These are phyloP conservation scores for Lontra canadensis DNA, from an alignment of 2,113 vertebrate species.

Conservation along the genomic window DNA sequence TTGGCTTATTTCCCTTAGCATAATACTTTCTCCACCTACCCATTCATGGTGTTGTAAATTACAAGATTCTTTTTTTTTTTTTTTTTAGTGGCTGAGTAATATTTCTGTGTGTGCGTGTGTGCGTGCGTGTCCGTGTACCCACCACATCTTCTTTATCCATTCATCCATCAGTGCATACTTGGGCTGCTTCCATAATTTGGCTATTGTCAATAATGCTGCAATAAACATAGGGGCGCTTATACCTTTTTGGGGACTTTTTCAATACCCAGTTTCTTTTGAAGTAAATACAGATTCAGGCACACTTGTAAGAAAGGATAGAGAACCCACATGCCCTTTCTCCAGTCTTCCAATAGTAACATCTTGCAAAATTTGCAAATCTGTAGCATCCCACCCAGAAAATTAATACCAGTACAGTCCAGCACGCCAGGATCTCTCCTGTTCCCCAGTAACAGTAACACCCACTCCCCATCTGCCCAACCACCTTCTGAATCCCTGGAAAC, in stretches of 20 bases:
- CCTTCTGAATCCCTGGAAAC: not conserved
- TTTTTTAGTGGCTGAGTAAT: not conserved
- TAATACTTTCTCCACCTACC: not conserved
- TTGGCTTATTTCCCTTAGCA: not conserved
- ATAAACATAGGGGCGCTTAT: not conserved
- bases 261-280: not conserved
- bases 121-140: not conserved
- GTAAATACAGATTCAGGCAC: not conserved
- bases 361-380: not conserved
- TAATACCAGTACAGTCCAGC: not conserved
- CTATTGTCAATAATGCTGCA: not conserved
- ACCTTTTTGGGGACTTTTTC: not conserved
- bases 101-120: not conserved
- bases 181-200: not conserved
- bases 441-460: not conserved
- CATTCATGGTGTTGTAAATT: not conserved
- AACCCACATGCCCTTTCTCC: not conserved
- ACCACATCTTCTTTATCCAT: not conserved
- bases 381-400: not conserved
- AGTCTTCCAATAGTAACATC: not conserved
- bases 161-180: not conserved
- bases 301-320: not conserved
- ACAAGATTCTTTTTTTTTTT: not conserved
- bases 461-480: not conserved
- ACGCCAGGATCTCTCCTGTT: not conserved